Base-by-base conservation (phyloP, 2,797 vertebrate genomes). In the Gymnopithys bicolor region DNA sequence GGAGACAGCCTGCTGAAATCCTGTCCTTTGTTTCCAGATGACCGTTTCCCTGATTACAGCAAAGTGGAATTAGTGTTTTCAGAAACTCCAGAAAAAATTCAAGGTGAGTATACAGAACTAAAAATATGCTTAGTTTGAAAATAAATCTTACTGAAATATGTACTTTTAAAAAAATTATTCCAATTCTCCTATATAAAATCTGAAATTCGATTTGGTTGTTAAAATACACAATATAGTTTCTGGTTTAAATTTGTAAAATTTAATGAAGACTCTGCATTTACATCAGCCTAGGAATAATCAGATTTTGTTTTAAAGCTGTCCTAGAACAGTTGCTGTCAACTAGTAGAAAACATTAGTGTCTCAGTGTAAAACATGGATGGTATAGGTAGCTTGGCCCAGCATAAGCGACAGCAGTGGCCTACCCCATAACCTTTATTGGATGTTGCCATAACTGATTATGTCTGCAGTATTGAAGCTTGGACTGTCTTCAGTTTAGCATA, bases 21-120 rank as follows among this genome's bases (percentile, higher is more conserved):
- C 91, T 92, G 4, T 95, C 41, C 76, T 96, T 84, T 87, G 19
- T 90, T 98, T 98, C 82, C 96, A 99, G 99, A 99, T 98, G 97
- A 98, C 91, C 98, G 98, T 97, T 99, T 99, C 96, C 98, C 99
- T 82, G 98, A 99, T 96, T 98, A 98, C 1, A 98, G 99, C 46
- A 99, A 98, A 98, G 98, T 99, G 87, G 99, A 99, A 95, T 94
- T 99, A 78, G 97, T 99, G 75, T 99, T 99, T 97, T 99, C 99
- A 5, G 98, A 98, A 94, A 98, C 98, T 62, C 99, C 99, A 4
- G 99, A 99, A 97, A 99, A 98, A 96, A 98, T 99, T 75, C 98
- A 97, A 98, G 99, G 99, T 99, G 97, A 64, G 97, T 80, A 18
- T 64, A 59, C 24, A 35, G 7, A 67, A 82, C 11, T 4, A 79